These are phyloP conservation scores for Oeneis ivallda DNA, from an alignment of 2,888 invertebrate species.

Conservation along the genomic window DNA sequence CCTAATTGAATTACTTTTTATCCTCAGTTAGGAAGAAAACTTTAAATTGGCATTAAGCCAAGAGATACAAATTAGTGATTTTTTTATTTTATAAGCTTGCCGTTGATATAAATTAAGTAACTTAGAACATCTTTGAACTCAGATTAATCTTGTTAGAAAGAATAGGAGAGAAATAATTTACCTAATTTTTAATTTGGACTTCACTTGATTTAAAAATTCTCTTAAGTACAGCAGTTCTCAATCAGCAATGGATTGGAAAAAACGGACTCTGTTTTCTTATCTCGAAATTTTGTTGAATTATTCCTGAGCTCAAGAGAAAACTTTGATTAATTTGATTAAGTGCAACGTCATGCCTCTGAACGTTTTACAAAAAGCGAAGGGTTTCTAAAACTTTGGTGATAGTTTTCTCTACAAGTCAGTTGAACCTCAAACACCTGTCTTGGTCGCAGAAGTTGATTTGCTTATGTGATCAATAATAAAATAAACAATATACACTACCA, in stretches of 20 bases:
- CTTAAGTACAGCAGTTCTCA: background rate
- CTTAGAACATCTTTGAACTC: background rate
- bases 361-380: background rate
- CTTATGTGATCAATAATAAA: too few species aligned
- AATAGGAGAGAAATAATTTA: background rate
- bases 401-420: background rate
- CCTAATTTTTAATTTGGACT: background rate
- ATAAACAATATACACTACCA: too few species aligned
- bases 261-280: background rate
- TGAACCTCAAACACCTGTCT: background rate
- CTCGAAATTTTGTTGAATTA: background rate
- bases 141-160: background rate
- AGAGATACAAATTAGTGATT: background rate
- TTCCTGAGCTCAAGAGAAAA: background rate
- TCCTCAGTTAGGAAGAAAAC: background rate
- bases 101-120: background rate
- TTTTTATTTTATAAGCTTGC: background rate
- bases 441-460: too few species aligned
- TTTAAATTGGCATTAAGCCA: slow-evolving; percentile 9
- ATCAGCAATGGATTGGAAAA: background rate
- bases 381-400: background rate
- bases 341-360: background rate
- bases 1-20: slow-evolving; percentile 1
- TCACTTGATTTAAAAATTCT: slow-evolving; percentile 1
- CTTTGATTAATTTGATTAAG: background rate